Evolutionary conservation across 2,888 invertebrate species (phyloP).

Genomic region (Oligia latruncula): DNA sequence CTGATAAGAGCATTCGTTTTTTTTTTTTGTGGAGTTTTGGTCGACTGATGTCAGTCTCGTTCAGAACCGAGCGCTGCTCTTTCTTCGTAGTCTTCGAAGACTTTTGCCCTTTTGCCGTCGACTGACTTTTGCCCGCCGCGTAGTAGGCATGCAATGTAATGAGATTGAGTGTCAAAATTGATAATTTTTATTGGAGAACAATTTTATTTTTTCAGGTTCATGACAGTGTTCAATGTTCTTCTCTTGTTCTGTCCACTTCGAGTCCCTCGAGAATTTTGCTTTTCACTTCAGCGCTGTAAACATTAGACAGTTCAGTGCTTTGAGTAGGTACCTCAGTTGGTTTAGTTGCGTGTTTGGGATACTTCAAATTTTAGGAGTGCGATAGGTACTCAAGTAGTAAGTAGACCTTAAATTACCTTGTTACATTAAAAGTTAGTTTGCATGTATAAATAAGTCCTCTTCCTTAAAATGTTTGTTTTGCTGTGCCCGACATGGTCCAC

Average conservation of each 20-base stretch:
- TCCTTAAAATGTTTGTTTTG: too few relatives aligned
- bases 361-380: neutral
- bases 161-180: too few relatives aligned
- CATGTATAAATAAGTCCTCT: too few relatives aligned
- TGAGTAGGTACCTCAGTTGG: neutral
- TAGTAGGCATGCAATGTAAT: neutral
- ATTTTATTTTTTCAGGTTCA: neutral
- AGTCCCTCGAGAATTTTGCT: neutral
- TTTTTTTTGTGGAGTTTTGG: neutral
- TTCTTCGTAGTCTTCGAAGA: neutral
- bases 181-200: neutral
- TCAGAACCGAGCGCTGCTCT: neutral
- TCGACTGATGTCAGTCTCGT: neutral
- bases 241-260: neutral
- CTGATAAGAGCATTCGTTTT: neutral
- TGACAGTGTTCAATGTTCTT: neutral
- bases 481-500: too few relatives aligned
- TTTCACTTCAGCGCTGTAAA: neutral
- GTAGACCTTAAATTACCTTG: too few relatives aligned
- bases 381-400: neutral
- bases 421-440: too few relatives aligned
- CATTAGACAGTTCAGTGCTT: neutral
- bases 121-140: too few relatives aligned
- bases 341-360: neutral
- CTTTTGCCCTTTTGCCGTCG: too few relatives aligned